Base-by-base conservation (phyloP, 2,888 invertebrate genomes). In the Cantharis rufa region DNA sequence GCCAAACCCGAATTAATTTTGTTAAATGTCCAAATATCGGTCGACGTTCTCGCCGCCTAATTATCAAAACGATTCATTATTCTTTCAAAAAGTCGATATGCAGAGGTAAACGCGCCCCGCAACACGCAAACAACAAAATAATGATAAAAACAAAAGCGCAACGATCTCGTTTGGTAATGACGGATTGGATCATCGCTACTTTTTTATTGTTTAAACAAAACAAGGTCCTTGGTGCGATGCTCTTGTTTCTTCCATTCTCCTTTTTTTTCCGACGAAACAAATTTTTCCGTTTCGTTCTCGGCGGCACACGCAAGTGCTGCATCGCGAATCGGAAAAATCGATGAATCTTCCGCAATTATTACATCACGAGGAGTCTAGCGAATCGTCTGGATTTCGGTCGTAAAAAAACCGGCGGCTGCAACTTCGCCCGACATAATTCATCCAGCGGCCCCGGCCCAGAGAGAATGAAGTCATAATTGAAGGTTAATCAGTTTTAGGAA, bases 141-240 rank as follows among this genome's bases (percentile, higher is more conserved):
- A 72, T n/a, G 63, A 72, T 48, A 72, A 72, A 72, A 69, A 69
- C 66, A 32, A 66, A 62, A 68, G 72, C 72, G 18, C 72, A 72
- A 72, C 66, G 72, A 66, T 72, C 72, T 32, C 66, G 64, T 21
- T 66, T 66, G 64, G 21, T 72, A 72, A 72, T 48, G 28, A 61
- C 62, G 69, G 68, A 48, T 73, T 69, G 73, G 68, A 73, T 73
- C 73, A 73, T 69, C 69, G 69, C 68, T 68, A 62, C 62, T 68
- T 62, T 72, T 73, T 73, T 28, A 28, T 28, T 73, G 68, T 69
- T 69, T 69, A 69, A 68, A 63, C 10, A 21, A 64, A 63, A 64
- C 74, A 74, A 74, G 74, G 74, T 74, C 74, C 24, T 69, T 63
- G 48, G 74, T 64, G 70, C 74, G 64, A 70, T 74, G 74, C 70